Evolutionary conservation across 2,797 vertebrate species (phyloP).

Genomic region (Scyliorhinus canicula): DNA sequence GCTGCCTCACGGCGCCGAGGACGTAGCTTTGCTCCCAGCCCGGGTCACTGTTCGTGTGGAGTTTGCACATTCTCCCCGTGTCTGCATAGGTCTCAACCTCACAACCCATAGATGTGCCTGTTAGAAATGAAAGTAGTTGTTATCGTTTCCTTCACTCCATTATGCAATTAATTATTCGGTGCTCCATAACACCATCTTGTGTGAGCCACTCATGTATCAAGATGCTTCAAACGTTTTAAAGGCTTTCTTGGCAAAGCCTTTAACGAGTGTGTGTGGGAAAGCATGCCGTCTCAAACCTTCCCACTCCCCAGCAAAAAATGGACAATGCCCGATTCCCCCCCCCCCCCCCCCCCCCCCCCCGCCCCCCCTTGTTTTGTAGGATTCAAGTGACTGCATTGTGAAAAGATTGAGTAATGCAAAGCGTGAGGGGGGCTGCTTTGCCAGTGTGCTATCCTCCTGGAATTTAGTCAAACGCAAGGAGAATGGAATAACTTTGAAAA

Average conservation of each 20-base stretch:
- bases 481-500: conserved; percentile 17
- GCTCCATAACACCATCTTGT: background rate
- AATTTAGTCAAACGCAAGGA: background rate
- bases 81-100: no score
- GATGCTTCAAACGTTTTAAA: background rate
- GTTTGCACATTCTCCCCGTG: no score
- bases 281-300: background rate
- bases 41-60: no score
- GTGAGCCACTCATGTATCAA: background rate
- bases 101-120: no score
- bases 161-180: background rate
- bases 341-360: no score
- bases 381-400: background rate
- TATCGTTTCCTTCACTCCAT: background rate
- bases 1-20: no score
- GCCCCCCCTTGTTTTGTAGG: background rate
- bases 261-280: background rate
- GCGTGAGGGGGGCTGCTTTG: background rate
- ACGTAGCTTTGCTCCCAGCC: no score
- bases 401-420: background rate
- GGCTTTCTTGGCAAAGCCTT: background rate
- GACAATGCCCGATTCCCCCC: background rate
- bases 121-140: background rate
- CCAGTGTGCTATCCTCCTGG: background rate
- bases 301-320: background rate